Base-by-base conservation (phyloP, 2,888 invertebrate genomes). In the Baronia brevicornis region DNA sequence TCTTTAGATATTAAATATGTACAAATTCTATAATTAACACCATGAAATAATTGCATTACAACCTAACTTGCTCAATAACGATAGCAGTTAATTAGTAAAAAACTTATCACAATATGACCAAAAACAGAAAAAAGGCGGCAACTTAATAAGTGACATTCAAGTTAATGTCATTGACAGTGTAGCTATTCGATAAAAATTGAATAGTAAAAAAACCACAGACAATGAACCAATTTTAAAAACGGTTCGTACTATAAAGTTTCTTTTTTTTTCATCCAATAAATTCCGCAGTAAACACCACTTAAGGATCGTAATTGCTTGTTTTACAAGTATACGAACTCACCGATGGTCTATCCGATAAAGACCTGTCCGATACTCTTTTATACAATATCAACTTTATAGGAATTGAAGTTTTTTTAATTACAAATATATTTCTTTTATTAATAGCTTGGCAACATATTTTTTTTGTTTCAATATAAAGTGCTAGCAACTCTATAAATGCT, bases 151-250 rank as follows among this genome's bases (percentile, higher is more conserved):
- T 10, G 12, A 5, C 12, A 29, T 21, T 25, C 20, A 20, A 19
- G 13, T 21, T 21, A 26, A 35, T 26, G 24, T 5, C 4, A n/a
- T 12, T 4, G 18, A 33, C 28, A 34, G 28, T 28, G 24, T 5
- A 6, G 15, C 23, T 14, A 11, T 12, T 11, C 15, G 5, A 22
- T 35, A 35, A 26, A 30, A 26, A 30, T 30, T 21, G 30, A 30
- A 35, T 26, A 30, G 30, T 35, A 26, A 35, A 30, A 30, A 27
- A 35, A n/a, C n/a, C 30, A 35, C 24, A 13, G 20, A 25, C 30
- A 35, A 35, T 30, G 35, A 35, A 35, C 30, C 35, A 35, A 35
- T 35, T 35, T 35, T 30, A n/a, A 30, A 35, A 35, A 35, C 35
- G 28, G 14, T 33, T 33, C 25, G 25, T 14, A 20, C 27, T 33